Evolutionary conservation across 2,888 invertebrate species (phyloP).

Genomic region (Timema podura): DNA sequence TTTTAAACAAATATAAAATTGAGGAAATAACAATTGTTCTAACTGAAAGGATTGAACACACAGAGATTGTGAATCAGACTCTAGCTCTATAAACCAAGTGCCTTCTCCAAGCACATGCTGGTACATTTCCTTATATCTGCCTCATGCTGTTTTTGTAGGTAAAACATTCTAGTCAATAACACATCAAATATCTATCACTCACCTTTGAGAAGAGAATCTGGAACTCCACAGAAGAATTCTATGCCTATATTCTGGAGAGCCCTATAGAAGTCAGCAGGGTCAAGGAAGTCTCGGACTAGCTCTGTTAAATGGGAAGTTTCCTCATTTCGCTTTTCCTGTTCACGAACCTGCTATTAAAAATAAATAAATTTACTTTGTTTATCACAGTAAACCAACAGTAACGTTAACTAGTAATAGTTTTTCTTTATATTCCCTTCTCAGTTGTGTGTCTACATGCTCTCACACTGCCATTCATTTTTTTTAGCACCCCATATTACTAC

Average conservation of each 20-base stretch:
- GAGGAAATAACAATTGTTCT: no score
- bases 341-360: constrained; percentile 37
- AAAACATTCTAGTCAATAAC: background rate
- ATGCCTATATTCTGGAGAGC: constrained; percentile 42
- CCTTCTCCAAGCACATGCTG: background rate
- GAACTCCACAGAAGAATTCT: constrained; percentile 47
- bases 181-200: background rate
- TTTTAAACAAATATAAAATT: no score
- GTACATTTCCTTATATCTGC: background rate
- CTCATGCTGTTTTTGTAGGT: no score
- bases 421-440: background rate
- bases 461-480: no score
- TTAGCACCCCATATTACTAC: no score
- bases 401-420: background rate
- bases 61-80: background rate
- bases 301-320: constrained; percentile 44
- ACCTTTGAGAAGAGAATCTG: constrained; percentile 48
- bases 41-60: no score
- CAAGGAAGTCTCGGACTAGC: constrained; percentile 44
- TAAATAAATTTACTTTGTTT: background rate
- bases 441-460: background rate
- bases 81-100: background rate
- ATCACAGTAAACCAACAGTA: no score
- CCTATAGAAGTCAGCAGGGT: constrained; percentile 44
- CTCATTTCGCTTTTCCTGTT: constrained; percentile 40